Conservation (phyloP, 2,888 invertebrate species). For the Drosophila stalkeri region DNA sequence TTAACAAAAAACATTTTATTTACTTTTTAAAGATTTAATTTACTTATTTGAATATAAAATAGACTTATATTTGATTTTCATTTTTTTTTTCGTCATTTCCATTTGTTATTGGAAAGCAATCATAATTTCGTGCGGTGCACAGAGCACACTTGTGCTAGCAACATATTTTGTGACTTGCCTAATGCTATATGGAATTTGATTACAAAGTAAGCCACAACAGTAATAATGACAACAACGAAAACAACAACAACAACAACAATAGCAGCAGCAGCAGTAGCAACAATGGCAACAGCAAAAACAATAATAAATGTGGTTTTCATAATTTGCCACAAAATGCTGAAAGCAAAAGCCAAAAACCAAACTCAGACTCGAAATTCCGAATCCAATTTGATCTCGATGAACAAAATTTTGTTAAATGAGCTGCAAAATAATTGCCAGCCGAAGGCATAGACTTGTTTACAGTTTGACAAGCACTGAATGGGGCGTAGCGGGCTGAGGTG, state of each 20-base stretch:
- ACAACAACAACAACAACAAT: conserved; percentile 21
- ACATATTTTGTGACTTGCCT: conserved; percentile 21
- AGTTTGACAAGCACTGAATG: conserved; percentile 46
- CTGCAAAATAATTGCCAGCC: conserved; percentile 67
- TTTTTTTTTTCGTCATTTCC: background rate
- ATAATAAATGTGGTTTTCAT: conserved; percentile 50
- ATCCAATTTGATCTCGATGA: conserved; percentile 47
- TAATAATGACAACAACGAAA: conserved; percentile 2
- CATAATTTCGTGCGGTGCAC: conserved; percentile 4
- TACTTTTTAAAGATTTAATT: background rate
- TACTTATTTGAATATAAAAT: background rate
- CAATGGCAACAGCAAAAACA: conserved; percentile 20
- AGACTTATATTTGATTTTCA: background rate
- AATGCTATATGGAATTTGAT: conserved; percentile 46
- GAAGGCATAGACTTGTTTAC: conserved; percentile 41
- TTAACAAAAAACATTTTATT: background rate
- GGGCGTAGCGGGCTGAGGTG: background rate
- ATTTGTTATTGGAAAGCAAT: background rate
- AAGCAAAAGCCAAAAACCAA: conserved; percentile 21
- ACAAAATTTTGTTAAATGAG: conserved; percentile 65
- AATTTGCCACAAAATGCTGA: conserved; percentile 43
- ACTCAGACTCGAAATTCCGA: conserved; percentile 38
- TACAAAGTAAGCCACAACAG: conserved; percentile 22
- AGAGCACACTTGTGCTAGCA: conserved; percentile 15
- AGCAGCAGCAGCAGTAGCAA: conserved; percentile 26